These are phyloP conservation scores for Drosophila histrio DNA, from an alignment of 2,888 invertebrate genomes.

Conservation along the genomic window DNA sequence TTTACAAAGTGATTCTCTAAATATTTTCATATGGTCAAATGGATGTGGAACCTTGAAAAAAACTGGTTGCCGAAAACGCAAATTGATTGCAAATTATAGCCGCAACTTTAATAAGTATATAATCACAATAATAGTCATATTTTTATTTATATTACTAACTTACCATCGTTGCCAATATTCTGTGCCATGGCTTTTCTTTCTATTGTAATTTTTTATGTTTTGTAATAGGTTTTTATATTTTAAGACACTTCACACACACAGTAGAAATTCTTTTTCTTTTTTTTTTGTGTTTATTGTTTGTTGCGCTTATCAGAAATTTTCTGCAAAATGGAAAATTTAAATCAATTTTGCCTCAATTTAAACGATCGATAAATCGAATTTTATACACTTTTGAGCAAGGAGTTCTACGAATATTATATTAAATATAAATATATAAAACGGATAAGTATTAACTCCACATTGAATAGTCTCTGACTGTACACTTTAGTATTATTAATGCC, in stretches of 20 bases:
- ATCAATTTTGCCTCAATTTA: background rate
- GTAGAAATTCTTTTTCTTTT: background rate
- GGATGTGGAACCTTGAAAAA: slow-evolving; percentile 22
- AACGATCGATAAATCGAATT: background rate
- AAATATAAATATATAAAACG: no score
- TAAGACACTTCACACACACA: background rate
- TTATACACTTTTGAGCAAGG: background rate
- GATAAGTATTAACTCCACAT: background rate
- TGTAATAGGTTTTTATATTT: background rate
- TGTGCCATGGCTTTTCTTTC: slow-evolving; percentile 19
- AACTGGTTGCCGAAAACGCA: slow-evolving; percentile 27
- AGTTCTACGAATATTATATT: background rate
- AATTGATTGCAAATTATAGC: background rate
- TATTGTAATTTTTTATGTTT: background rate
- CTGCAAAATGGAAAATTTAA: slow-evolving; percentile 15
- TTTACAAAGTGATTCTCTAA: slow-evolving; percentile 72
- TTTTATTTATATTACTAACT: slow-evolving; percentile 19
- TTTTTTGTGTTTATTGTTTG: background rate
- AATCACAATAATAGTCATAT: background rate
- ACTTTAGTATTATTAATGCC: no score
- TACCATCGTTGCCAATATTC: slow-evolving; percentile 17
- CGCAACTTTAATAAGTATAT: background rate
- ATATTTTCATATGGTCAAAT: slow-evolving; percentile 61
- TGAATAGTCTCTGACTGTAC: no score
- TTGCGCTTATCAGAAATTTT: slow-evolving; percentile 5